Evolutionary conservation across 2,888 invertebrate species (phyloP).

Genomic region (Protodeltote pygarga): DNA sequence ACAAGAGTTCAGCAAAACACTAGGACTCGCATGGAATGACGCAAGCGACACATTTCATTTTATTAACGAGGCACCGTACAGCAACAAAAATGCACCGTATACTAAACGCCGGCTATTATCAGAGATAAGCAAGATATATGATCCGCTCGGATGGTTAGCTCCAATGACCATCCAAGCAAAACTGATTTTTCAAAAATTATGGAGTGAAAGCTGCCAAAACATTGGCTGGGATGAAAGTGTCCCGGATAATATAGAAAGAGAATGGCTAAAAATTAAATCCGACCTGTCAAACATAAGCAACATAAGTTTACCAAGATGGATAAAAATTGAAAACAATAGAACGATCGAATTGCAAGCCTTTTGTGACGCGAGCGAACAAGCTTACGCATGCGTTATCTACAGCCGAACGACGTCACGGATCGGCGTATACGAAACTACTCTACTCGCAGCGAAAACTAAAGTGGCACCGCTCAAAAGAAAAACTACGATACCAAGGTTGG

Average conservation of each 20-base stretch:
- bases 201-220: conserved; percentile 5
- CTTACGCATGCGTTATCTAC: conserved; percentile 1
- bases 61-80: neutral
- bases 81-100: too few species aligned
- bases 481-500: conserved; percentile 1
- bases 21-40: conserved; percentile 8
- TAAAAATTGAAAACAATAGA: neutral
- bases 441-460: conserved; percentile 3
- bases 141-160: conserved; percentile 23
- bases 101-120: conserved; percentile 3
- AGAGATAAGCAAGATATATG: conserved; percentile 17
- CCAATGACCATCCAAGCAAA: conserved; percentile 16
- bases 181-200: conserved; percentile 10
- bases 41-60: conserved; percentile 3
- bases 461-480: conserved; percentile 5
- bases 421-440: neutral
- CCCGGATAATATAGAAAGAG: neutral
- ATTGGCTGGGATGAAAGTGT: conserved; percentile 5
- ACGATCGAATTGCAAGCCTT: conserved; percentile 4
- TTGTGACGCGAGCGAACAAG: conserved; percentile 8
- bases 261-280: conserved; percentile 4
- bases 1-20: conserved; percentile 3
- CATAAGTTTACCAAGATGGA: conserved; percentile 3
- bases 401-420: neutral
- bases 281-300: neutral